Conservation (phyloP, 2,113 vertebrate genomes). For the Neotoma lepida region DNA sequence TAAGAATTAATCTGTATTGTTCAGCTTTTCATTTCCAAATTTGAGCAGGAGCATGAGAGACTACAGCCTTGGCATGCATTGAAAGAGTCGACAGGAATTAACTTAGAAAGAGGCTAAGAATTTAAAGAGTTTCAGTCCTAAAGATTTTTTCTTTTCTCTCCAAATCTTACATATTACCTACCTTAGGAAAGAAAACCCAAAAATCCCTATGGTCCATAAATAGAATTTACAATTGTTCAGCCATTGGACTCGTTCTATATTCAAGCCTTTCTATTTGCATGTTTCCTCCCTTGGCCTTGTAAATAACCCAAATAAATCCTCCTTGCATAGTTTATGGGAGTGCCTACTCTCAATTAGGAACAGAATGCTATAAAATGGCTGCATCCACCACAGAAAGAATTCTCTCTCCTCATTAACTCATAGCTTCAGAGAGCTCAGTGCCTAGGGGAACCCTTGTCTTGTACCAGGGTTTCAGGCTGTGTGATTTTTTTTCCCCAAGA, state of each 20-base stretch:
- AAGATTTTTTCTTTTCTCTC: background rate
- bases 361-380: slow-evolving; percentile 58
- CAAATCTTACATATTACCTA: slow-evolving; percentile 37
- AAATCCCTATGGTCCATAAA: slow-evolving; percentile 60
- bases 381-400: slow-evolving; percentile 48
- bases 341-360: slow-evolving; percentile 72
- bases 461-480: slow-evolving; percentile 70
- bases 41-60: slow-evolving; percentile 10
- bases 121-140: slow-evolving; percentile 25
- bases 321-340: slow-evolving; percentile 67
- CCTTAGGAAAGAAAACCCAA: background rate
- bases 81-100: background rate
- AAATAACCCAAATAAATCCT: slow-evolving; percentile 74
- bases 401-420: slow-evolving; percentile 77
- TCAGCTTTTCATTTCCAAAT: slow-evolving; percentile 42
- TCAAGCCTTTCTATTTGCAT: slow-evolving; percentile 54
- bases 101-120: slow-evolving; percentile 49
- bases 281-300: slow-evolving; percentile 66
- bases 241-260: slow-evolving; percentile 44
- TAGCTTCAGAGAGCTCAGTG: slow-evolving; percentile 74
- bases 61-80: background rate
- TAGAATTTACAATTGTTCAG: slow-evolving; percentile 62
- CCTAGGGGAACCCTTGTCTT: slow-evolving; percentile 73
- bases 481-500: slow-evolving; percentile 64
- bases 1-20: background rate